Evolutionary conservation across 1,140 invertebrate species (phyloP).

Genomic region (Drosophila jambulina): DNA sequence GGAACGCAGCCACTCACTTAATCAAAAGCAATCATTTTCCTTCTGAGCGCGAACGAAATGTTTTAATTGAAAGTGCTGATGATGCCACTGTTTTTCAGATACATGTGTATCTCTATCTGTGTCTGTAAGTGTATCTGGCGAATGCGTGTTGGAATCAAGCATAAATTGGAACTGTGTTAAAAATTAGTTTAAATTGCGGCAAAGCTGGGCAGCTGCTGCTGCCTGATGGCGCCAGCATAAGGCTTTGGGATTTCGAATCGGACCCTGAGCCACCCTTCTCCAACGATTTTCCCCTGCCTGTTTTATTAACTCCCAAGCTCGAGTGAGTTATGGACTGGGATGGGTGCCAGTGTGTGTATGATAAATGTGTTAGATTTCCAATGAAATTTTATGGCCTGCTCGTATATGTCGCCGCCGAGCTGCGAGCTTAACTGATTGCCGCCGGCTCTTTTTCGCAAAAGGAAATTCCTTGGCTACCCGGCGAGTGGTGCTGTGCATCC

Average conservation of each 20-base stretch:
- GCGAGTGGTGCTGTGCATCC: constrained; percentile 36
- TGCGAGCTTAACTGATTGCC: constrained; percentile 49
- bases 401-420: constrained; percentile 46
- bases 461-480: constrained; percentile 19
- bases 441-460: constrained; percentile 48
- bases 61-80: constrained; percentile 79
- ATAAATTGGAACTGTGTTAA: constrained; percentile 73
- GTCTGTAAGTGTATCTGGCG: constrained; percentile 21
- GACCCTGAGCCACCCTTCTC: constrained; percentile 6
- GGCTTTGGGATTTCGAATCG: constrained; percentile 7
- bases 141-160: constrained; percentile 37
- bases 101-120: constrained; percentile 2
- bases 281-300: neutral
- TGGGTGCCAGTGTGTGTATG: constrained; percentile 42
- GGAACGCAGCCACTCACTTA: constrained; percentile 55
- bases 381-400: constrained; percentile 70
- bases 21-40: constrained; percentile 71
- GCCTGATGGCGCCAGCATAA: constrained; percentile 72
- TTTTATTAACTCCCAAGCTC: constrained; percentile 32
- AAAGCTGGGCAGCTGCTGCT: constrained; percentile 19
- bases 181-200: constrained; percentile 73
- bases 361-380: constrained; percentile 82
- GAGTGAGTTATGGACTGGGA: constrained; percentile 60
- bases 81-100: constrained; percentile 49
- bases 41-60: constrained; percentile 66